A percentile compares a stretch with the other conserved stretches of the same genome.
phyloP scores from a whole-genome alignment of 2,888 invertebrate species.

The Gandaritis pyraliata region DNA sequence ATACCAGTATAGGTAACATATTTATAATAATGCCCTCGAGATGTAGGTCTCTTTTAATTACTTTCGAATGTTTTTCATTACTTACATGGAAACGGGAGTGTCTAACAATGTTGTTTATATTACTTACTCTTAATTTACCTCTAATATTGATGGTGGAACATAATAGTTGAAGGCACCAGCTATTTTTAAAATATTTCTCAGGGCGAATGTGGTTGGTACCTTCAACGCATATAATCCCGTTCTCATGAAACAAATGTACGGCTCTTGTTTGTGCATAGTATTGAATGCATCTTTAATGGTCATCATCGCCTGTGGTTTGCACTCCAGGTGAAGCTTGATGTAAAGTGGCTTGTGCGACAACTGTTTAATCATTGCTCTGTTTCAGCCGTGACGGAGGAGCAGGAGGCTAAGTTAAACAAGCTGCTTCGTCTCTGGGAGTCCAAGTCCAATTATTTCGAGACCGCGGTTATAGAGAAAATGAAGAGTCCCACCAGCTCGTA shows the following conservation, averaged over 20 bases:
- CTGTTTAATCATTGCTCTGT: constrained; percentile 75
- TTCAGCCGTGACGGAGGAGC: constrained; percentile 92
- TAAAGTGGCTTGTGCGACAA: constrained; percentile 66
- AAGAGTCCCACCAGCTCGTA: constrained; percentile 94
- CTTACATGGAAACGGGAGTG: constrained; percentile 18
- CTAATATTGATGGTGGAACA: too few species aligned
- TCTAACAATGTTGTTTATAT: neutral
- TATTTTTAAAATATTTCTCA: neutral
- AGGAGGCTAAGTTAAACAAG: constrained; percentile 96
- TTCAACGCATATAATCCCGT: constrained; percentile 13
- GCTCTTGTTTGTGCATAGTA: constrained; percentile 71
- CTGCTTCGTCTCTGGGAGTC: constrained; percentile 98
- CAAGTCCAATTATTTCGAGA: constrained; percentile 94
- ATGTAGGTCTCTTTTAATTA: constrained; percentile 70
- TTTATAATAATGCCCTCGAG: constrained; percentile 83
- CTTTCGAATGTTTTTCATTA: constrained; percentile 21
- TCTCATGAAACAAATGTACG: constrained; percentile 17
- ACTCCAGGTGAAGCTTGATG: constrained; percentile 79
- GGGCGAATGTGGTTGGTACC: neutral
- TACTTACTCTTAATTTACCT: too few species aligned
- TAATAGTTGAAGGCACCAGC: neutral
- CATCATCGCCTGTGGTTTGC: constrained; percentile 74
- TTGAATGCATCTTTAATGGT: constrained; percentile 66
- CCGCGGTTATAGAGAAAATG: constrained; percentile 92
- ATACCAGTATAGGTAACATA: constrained; percentile 91